Evolutionary conservation across 2,113 vertebrate species (phyloP).

Genomic region (Cebidichthys violaceus): DNA sequence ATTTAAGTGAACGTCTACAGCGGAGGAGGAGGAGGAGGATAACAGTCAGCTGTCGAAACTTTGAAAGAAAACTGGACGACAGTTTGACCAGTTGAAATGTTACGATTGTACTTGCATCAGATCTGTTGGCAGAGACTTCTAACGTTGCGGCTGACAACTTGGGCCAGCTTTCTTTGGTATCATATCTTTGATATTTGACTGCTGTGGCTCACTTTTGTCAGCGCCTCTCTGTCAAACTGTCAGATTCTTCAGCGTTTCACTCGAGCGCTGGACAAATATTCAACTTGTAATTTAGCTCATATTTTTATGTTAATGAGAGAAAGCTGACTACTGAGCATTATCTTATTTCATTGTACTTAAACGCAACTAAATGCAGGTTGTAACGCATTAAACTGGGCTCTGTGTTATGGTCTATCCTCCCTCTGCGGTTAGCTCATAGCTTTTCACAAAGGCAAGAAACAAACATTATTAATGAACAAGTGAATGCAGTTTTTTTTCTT

Average conservation of each 20-base stretch:
- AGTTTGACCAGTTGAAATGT: constrained; percentile 45
- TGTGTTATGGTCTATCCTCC: neutral
- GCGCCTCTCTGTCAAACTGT: constrained; percentile 37
- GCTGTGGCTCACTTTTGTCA: constrained; percentile 32
- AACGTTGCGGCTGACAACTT: constrained; percentile 15
- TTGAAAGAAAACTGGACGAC: constrained; percentile 2
- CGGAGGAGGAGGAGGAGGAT: neutral
- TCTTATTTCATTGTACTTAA: neutral
- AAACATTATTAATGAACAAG: constrained; percentile 38
- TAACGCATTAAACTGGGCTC: neutral
- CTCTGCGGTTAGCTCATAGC: neutral
- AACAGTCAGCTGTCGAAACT: neutral
- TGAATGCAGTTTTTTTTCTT: constrained; percentile 13
- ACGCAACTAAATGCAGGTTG: neutral
- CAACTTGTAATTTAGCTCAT: neutral
- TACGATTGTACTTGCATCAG: constrained; percentile 44
- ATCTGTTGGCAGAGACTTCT: constrained; percentile 29
- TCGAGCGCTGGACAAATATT: neutral
- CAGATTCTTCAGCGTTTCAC: constrained; percentile 18
- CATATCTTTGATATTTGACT: constrained; percentile 49
- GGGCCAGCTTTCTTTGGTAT: constrained; percentile 36
- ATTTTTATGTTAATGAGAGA: neutral
- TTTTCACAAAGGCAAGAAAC: constrained; percentile 22
- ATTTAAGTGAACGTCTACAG: neutral
- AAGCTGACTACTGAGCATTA: neutral